These are phyloP conservation scores for Cinclus cinclus DNA, from an alignment of 2,113 vertebrate species.

Conservation along the genomic window DNA sequence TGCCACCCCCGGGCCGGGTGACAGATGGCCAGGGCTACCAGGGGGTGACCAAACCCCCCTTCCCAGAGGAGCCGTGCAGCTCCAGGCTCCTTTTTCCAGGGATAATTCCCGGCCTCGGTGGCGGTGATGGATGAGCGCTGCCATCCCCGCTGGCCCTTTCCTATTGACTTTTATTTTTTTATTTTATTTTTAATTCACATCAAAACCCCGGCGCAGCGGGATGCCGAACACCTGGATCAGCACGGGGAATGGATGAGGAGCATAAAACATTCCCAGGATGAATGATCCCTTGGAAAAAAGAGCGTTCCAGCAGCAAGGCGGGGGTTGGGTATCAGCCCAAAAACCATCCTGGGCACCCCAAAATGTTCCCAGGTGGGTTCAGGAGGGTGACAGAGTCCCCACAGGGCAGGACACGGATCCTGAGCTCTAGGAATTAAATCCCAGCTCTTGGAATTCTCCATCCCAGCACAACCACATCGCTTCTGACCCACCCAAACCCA, in stretches of 20 bases:
- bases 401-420: rapidly evolving
- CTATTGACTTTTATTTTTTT: not conserved
- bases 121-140: not conserved
- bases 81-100: rapidly evolving
- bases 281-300: rapidly evolving
- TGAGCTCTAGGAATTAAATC: too few species aligned
- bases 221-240: rapidly evolving
- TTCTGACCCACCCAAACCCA: rapidly evolving
- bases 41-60: not conserved
- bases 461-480: rapidly evolving
- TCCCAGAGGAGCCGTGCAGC: not conserved
- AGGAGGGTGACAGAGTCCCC: rapidly evolving
- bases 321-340: not conserved
- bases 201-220: not conserved
- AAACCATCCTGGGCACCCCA: not conserved
- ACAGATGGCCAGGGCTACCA: rapidly evolving
- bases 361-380: rapidly evolving
- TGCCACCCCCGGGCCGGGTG: not conserved
- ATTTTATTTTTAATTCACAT: not conserved
- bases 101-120: not conserved
- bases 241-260: rapidly evolving
- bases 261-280: not conserved
- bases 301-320: rapidly evolving
- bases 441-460: not conserved
- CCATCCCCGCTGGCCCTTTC: not conserved